Evolutionary conservation across 2,888 invertebrate species (phyloP).

Genomic region (Nowickia ferox): DNA sequence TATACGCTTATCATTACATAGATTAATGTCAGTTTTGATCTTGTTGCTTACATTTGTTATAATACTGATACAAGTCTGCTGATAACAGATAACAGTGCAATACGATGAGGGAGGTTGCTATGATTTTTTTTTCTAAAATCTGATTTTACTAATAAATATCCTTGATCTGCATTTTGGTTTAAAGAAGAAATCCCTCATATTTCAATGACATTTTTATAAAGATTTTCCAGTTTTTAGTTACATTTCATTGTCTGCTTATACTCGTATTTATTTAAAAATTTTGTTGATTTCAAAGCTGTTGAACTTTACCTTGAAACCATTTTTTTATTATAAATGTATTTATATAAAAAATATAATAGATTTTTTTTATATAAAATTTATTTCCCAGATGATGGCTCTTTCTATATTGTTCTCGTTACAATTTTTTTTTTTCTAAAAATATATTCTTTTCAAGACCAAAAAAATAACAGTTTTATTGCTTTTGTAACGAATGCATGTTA

Average conservation of each 20-base stretch:
- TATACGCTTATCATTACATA: too few species aligned
- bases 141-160: too few species aligned
- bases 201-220: neutral
- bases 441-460: constrained; percentile 29
- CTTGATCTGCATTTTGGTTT: too few species aligned
- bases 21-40: too few species aligned
- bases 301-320: constrained; percentile 39
- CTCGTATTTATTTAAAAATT: neutral
- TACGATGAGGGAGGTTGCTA: too few species aligned
- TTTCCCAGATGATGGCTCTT: constrained; percentile 54
- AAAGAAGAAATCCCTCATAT: neutral
- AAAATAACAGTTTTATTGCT: constrained; percentile 66
- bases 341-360: constrained; percentile 22
- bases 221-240: neutral
- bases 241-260: neutral
- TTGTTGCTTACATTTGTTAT: too few species aligned
- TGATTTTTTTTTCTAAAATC: too few species aligned
- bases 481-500: constrained; percentile 68
- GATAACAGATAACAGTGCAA: too few species aligned
- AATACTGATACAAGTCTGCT: too few species aligned
- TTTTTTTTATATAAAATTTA: constrained; percentile 61
- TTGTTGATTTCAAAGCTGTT: constrained; percentile 23
- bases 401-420: constrained; percentile 29
- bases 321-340: constrained; percentile 8
- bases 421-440: constrained; percentile 38